These are phyloP conservation scores for Tiliacea aurago DNA, from an alignment of 2,888 invertebrate genomes.

Conservation along the genomic window DNA sequence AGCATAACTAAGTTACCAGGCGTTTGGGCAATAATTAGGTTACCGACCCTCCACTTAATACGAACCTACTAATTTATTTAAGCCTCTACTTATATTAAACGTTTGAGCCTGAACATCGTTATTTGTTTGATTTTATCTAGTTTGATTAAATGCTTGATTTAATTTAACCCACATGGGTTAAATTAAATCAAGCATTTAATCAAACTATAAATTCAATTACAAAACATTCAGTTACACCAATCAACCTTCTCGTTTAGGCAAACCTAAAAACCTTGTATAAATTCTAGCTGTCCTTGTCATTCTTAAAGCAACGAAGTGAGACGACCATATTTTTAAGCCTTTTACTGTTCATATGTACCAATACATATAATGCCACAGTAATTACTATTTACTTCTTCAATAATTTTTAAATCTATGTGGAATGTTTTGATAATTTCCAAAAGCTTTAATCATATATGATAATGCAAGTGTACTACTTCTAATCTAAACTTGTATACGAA, in stretches of 20 bases:
- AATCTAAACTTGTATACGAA: slow-evolving; percentile 29
- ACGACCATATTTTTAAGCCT: background rate
- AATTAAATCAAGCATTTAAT: no score
- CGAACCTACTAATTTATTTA: slow-evolving; percentile 13
- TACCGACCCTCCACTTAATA: no score
- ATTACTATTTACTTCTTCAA: background rate
- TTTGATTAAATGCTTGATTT: slow-evolving; percentile 4
- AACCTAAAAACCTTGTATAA: background rate
- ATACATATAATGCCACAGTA: background rate
- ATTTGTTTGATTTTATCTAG: background rate
- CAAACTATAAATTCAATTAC: no score
- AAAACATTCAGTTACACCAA: background rate
- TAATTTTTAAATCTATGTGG: background rate
- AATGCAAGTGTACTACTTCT: no score
- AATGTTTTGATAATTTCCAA: background rate
- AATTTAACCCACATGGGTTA: no score
- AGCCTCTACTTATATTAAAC: background rate
- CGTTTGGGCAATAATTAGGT: no score
- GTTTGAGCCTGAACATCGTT: background rate
- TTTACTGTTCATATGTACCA: no score
- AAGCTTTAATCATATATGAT: background rate
- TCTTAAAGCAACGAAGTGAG: background rate
- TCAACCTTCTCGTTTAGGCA: background rate
- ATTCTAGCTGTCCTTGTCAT: background rate
- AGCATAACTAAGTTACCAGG: background rate